phyloP scores from a whole-genome alignment of 2,797 vertebrate genomes.

The Crenuchus spilurus region DNA sequence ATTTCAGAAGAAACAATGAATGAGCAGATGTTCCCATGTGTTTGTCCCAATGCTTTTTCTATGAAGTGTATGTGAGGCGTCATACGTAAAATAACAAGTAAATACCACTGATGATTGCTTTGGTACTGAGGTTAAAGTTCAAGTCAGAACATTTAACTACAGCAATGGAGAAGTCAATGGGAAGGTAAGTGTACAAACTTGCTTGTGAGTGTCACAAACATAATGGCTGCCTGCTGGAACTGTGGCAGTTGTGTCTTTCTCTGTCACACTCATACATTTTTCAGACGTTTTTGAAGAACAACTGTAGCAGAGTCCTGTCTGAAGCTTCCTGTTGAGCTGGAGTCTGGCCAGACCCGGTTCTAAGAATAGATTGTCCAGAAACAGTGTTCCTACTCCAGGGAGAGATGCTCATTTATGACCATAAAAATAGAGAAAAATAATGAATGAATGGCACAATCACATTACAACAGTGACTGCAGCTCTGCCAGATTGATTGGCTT shows the following conservation, averaged over 20 bases:
- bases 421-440: conserved; percentile 18
- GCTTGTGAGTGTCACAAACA: not conserved
- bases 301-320: not conserved
- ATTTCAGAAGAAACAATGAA: too few relatives aligned
- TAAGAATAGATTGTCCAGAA: conserved; percentile 49
- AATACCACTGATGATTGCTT: too few relatives aligned
- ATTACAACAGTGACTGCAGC: conserved; percentile 23
- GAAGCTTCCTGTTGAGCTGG: not conserved
- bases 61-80: too few relatives aligned
- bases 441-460: conserved; percentile 25
- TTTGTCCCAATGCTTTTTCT: too few relatives aligned
- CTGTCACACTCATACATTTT: not conserved
- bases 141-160: too few relatives aligned
- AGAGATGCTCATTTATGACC: conserved; percentile 41
- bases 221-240: not conserved
- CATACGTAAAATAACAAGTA: too few relatives aligned
- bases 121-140: too few relatives aligned
- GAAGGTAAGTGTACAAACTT: too few relatives aligned
- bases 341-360: conserved; percentile 31
- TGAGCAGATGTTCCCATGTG: too few relatives aligned
- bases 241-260: not conserved
- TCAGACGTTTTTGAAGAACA: conserved; percentile 16
- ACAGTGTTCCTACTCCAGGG: not conserved
- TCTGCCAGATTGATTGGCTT: conserved; percentile 42
- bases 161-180: too few relatives aligned